Evolutionary conservation across 2,888 invertebrate species (phyloP), one percentile per base, ranked within the genome.

Genomic region (Diaprepes abbreviatus): DNA sequence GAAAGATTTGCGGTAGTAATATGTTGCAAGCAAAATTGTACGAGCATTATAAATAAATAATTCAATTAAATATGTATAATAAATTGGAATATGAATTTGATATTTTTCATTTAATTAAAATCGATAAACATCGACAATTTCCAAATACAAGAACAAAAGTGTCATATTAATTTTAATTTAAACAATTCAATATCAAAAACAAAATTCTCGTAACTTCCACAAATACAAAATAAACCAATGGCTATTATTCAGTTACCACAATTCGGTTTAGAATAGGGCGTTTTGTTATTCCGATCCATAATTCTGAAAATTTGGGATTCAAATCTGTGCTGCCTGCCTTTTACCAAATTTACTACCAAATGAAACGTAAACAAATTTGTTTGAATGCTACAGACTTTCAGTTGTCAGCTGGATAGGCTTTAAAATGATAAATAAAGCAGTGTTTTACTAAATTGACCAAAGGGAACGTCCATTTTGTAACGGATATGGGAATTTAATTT

Each of bases 311-410:
- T 55, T 55, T 55, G 55, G 36, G 10, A 55, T 55, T 36, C 55
- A 55, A 55, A 55, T 55, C 55, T 36, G 48, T 50, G 36, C 24
- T 38, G 55, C 24, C 48, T 36, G 17, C 24, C 54, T 55, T 38
- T 21, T 55, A 21, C 66, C 60, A 66, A 74, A 75, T 76, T 75
- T 76, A 75, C 75, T 71, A 62, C 71, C 72, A 74, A 75, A 74
- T 72, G 74, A 74, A 75, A 75, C 74, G 74, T 74, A 75, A 76
- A 74, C 75, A 74, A 74, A 75, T 75, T 71, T 38, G 38, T 55
- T 55, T 38, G 36, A 38, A 24, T 21, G 54, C 10, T 54, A 54
- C 43, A 43, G 43, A 43, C 43, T 43, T 43, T 43, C 19, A 43
- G 43, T 43, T 43, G 43, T 43, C 43, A 43, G 21, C 43, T 21